A percentile compares a stretch with the other conserved stretches of the same genome.
Conservation (phyloP, 2,888 invertebrate species). For the Oscheius myriophilus region DNA sequence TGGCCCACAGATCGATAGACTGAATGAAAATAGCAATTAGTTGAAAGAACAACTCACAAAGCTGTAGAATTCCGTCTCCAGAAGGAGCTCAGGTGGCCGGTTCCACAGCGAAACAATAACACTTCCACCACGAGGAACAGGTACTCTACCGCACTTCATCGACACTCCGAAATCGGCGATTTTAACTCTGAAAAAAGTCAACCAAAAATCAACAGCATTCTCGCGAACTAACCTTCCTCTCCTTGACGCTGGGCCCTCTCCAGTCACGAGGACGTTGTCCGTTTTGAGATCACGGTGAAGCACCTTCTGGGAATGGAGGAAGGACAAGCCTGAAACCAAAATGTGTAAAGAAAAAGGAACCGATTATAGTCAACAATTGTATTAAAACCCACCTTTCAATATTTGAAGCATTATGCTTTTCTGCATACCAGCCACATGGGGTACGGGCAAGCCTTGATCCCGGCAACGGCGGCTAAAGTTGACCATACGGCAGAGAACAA, state of each 20-base stretch:
- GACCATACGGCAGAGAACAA: constrained; percentile 99
- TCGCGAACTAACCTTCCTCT: constrained; percentile 79
- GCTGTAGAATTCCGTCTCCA: too few species aligned
- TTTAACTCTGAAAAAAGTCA: constrained; percentile 57
- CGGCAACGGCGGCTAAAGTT: constrained; percentile 85
- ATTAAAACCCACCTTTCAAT: constrained; percentile 82
- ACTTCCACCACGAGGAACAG: too few species aligned
- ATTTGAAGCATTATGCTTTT: constrained; percentile 97
- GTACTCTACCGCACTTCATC: too few species aligned
- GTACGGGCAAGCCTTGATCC: too few species aligned
- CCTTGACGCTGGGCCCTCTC: constrained; percentile 86
- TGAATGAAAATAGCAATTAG: constrained; percentile 24
- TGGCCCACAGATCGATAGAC: constrained; percentile 71
- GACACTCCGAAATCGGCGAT: constrained; percentile 98
- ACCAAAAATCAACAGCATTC: constrained; percentile 4
- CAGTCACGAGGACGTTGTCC: constrained; percentile 98
- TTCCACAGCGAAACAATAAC: constrained; percentile 99
- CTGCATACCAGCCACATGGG: constrained; percentile 84
- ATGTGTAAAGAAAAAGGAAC: not conserved
- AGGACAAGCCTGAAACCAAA: constrained; percentile 80
- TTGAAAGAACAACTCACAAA: not conserved
- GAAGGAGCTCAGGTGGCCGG: constrained; percentile 85
- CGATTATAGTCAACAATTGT: too few species aligned
- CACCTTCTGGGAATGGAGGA: constrained; percentile 98
- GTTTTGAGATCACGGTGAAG: constrained; percentile 86